These are phyloP conservation scores for Vultur gryphus DNA, from an alignment of 2,797 vertebrate species.

Conservation along the genomic window DNA sequence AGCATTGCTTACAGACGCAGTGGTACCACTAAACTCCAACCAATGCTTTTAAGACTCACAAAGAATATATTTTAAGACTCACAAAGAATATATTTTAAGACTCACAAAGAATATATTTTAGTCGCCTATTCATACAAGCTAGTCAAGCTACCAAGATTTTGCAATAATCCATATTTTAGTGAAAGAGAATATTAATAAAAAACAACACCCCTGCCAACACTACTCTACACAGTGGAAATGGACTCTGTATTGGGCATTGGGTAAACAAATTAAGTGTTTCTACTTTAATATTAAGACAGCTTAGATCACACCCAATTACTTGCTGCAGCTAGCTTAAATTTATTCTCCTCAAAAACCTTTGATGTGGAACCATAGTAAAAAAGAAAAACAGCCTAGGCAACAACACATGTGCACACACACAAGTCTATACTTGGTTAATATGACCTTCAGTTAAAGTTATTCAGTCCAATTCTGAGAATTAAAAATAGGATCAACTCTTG, in stretches of 20 bases:
- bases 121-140: not conserved
- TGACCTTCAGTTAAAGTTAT: not conserved
- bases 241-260: not conserved
- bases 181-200: not conserved
- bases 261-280: not conserved
- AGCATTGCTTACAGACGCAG: not conserved
- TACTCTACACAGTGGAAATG: not conserved
- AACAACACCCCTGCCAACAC: not conserved
- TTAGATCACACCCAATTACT: rapidly evolving
- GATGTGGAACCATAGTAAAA: not conserved
- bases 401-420: not conserved
- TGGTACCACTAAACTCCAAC: not conserved
- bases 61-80: not conserved
- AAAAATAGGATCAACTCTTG: not conserved
- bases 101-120: not conserved
- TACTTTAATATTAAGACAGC: not conserved
- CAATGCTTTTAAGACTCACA: not conserved
- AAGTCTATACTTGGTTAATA: not conserved
- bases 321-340: not conserved
- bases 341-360: not conserved
- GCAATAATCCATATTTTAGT: not conserved
- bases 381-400: not conserved
- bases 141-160: not conserved
- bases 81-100: not conserved
- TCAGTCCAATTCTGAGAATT: not conserved